Evolutionary conservation across 2,113 vertebrate species (phyloP), one percentile per base, ranked within the genome.

Genomic region (Andinoacara biseriatus): DNA sequence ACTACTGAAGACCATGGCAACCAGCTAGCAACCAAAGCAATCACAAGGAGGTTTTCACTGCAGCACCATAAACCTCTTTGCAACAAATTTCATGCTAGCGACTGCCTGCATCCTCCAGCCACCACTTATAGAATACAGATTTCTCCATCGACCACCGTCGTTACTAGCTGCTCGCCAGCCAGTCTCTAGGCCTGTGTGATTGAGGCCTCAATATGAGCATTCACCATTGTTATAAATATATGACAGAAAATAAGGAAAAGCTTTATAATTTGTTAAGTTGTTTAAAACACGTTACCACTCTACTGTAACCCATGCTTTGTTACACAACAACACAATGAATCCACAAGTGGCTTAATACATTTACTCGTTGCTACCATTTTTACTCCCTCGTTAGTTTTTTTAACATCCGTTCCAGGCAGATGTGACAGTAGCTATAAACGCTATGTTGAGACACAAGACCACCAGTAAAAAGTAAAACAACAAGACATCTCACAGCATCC

Each of bases 401-500:
- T 20, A 72, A 40, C 57, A 76, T n/a, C 11, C 49, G 80, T 78
- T 69, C 60, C 54, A 63, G 62, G 54, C 33, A 57, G 62, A 82
- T 75, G 76, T 74, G 33, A 65, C 31, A 9, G 18, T 54, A 72
- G 67, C 46, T 72, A 72, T 52, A 31, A 52, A 72, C 26, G 13
- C 43, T 18, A 65, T 80, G 60, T 60, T 80, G 33, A 54, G 76
- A 60, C 62, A 65, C 35, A 80, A 72, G 63, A 87, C 24, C 65
- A 62, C 24, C 0, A 31, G 46, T 38, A 35, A 81, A 61, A 79
- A 43, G 29, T 38, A 56, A 87, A 89, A 65, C 58, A 65, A 87
- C 61, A 75, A 63, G 61, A 75, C 83, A 86, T 89, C 85, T 80
- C 33, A 38, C 74, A 58, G 56, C 38, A 26, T 75, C 77, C 72